Conservation (phyloP, 2,113 vertebrate genomes). For the Passer montanus region DNA sequence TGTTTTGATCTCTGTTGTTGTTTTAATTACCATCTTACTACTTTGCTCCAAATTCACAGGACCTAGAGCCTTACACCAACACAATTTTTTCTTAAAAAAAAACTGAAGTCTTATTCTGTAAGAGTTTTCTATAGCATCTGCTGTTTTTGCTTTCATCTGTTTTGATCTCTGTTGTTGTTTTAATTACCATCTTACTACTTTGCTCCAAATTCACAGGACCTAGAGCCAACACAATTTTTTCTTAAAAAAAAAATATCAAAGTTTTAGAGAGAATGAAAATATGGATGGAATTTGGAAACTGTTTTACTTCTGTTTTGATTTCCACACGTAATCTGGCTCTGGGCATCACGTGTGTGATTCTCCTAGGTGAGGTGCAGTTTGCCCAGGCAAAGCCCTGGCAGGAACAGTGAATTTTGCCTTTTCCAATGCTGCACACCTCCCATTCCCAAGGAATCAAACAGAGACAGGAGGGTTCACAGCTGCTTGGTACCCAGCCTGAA, state of each 20-base stretch:
- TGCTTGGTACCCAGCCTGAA: background rate
- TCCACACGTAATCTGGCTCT: background rate
- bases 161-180: no score
- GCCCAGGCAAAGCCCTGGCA: background rate
- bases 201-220: background rate
- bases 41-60: background rate
- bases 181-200: background rate
- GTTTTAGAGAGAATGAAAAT: background rate
- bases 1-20: background rate
- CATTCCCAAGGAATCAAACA: background rate
- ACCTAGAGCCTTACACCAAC: background rate
- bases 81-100: background rate
- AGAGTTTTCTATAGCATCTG: no score
- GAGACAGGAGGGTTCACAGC: background rate
- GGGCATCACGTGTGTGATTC: background rate
- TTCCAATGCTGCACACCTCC: background rate
- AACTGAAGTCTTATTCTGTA: no score
- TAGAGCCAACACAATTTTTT: background rate
- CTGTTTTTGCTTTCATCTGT: no score
- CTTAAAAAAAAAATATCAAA: background rate
- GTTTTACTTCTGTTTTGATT: background rate
- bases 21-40: background rate
- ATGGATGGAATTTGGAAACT: background rate
- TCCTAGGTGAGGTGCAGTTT: background rate
- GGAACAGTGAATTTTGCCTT: background rate